Base-by-base conservation (phyloP, 2,113 vertebrate genomes). In the Hassar affinis region DNA sequence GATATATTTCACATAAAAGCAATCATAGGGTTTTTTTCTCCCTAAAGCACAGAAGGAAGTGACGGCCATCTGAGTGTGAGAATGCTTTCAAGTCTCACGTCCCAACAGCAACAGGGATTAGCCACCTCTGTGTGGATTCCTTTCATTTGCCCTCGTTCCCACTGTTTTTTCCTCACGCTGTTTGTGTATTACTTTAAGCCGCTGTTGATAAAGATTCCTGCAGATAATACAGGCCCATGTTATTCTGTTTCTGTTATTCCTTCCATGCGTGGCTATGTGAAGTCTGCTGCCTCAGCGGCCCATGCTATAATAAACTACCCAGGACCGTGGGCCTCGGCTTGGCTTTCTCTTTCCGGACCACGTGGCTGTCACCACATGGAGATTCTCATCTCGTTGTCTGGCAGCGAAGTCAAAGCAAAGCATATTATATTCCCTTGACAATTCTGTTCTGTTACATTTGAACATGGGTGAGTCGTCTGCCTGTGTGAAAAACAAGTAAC, bases 181-280 rank as follows among this genome's bases (percentile, higher is more conserved):
- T 76, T 78, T 86, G 84, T 83, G 47, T 84, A 84, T 86, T 87
- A 45, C 59, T 84, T 45, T 84, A 88, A 84, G 85, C 75, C 86
- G 61, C 81, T 83, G 86, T 79, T 86, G 80, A 85, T 85, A 86
- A 87, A 81, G 56, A 77, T 86, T 87, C 84, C 69, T 51, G 71
- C 78, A 72, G 57, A 79, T 78, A 80, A 85, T 74, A 81, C 33
- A 30, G 66, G 62, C 51, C 84, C 14, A 30, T 78, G 47, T 80
- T 81, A 86, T 79, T 84, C 69, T 20, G 71, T 82, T 61, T 80
- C 81, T 82, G 78, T 84, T 81, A 71, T 87, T 74, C 83, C 74
- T 80, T 69, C 78, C 59, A 9, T 42, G 45, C 45, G 51, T 78
- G 81, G 76, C 42, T 38, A 18, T 33, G 79, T 18, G 72, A 76